Conservation (phyloP, 2,113 vertebrate genomes). For the Phoxinus phoxinus region DNA sequence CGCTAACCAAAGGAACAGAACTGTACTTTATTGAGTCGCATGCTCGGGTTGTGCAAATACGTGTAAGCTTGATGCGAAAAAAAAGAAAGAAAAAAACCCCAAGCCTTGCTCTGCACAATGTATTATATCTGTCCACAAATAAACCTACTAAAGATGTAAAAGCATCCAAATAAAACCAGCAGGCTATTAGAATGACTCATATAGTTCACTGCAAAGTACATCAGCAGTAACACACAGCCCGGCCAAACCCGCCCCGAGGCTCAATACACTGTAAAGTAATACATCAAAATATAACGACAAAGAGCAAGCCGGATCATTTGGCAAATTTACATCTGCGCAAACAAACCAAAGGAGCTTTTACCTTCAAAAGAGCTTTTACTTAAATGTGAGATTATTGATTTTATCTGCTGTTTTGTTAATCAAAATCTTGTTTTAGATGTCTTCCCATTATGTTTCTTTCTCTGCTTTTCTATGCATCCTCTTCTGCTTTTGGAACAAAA, state of each 20-base stretch:
- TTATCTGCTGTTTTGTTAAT: not conserved
- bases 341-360: conserved; percentile 12
- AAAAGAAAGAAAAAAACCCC: not conserved
- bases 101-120: conserved; percentile 20
- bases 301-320: conserved; percentile 14
- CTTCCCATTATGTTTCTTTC: not conserved
- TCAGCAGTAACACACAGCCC: conserved; percentile 34
- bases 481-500: not conserved
- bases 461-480: not conserved
- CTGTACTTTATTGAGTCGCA: conserved; percentile 33
- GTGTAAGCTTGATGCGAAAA: conserved; percentile 24
- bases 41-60: conserved; percentile 11
- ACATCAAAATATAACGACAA: conserved; percentile 33
- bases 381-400: conserved; percentile 11
- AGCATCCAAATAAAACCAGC: conserved; percentile 49
- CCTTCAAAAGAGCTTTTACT: conserved; percentile 26
- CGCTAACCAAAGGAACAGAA: conserved; percentile 26
- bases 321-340: not conserved
- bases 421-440: not conserved
- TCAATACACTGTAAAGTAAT: conserved; percentile 46
- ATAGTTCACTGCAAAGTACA: conserved; percentile 34
- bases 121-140: conserved; percentile 46
- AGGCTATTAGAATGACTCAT: conserved; percentile 53
- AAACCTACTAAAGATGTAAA: conserved; percentile 47
- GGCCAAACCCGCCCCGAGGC: conserved; percentile 36